A percentile compares a stretch with the other conserved stretches of the same genome.
phyloP scores from a whole-genome alignment of 2,888 invertebrate genomes.

The Dasypogon diadema region DNA sequence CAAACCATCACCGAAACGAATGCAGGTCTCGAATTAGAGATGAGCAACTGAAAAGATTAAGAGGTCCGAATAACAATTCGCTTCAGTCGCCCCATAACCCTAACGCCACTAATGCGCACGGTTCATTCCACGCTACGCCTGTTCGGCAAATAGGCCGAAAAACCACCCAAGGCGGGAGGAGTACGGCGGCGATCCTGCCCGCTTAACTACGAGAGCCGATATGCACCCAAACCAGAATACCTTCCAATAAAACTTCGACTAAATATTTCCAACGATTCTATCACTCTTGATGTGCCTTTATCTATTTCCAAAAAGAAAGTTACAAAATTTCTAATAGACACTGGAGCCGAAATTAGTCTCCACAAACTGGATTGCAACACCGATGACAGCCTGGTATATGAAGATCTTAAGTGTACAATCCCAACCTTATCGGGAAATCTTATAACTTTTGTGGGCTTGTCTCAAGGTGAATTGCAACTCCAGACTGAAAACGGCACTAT shows the following conservation, averaged over 20 bases:
- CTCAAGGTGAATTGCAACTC: not conserved
- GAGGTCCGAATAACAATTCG: not conserved
- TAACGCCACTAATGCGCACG: no score
- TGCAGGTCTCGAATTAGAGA: not conserved
- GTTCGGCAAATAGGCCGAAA: not conserved
- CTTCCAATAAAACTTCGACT: no score
- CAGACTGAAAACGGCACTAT: not conserved
- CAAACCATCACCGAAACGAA: not conserved
- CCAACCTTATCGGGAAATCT: not conserved
- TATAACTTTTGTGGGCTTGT: not conserved
- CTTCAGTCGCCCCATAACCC: not conserved
- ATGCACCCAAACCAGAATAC: not conserved
- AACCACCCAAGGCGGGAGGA: not conserved
- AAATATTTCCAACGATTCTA: no score
- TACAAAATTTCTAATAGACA: no score
- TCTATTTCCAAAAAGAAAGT: no score
- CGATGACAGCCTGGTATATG: not conserved
- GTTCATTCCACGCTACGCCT: no score
- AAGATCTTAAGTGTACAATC: not conserved
- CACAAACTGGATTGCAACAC: not conserved
- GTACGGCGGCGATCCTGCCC: not conserved
- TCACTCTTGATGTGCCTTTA: no score
- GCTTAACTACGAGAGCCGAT: not conserved
- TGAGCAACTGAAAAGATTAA: not conserved
- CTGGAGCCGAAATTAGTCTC: slow-evolving; percentile 1